Base-by-base conservation (phyloP, 2,888 invertebrate genomes). In the Hylaea fasciaria region DNA sequence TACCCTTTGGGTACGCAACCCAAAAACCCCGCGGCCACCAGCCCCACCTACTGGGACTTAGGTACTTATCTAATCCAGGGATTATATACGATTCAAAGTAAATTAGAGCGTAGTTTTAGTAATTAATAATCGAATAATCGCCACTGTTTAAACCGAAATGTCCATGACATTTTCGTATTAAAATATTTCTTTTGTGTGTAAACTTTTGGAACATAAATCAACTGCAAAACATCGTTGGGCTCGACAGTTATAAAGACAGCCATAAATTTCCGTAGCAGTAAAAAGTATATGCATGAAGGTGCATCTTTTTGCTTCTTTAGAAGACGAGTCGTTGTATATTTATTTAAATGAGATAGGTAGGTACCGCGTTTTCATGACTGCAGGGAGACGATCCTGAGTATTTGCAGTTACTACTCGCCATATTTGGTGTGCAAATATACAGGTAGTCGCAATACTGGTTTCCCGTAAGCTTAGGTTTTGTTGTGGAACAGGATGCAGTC, bases 121-220 rank as follows among this genome's bases (percentile, higher is more conserved):
- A n/a, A n/a, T n/a, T n/a, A 58, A 55, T 37, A 54, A 32, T 46
- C n/a, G 44, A 47, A 28, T 39, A 43, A 14, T 37, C 37, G 8
- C 49, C 17, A 32, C 28, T 63, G 56, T 52, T 37, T 45, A 13
- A 35, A 43, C 37, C n/a, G 11, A 62, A 52, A 58, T 40, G 41
- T 53, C 17, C 43, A 10, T n/a, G 47, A 52, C 47, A 47, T 58
- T 44, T 7, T 44, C 22, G 45, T 32, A 52, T 50, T 59, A 66
- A n/a, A 59, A 55, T 62, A 59, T 66, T 37, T 55, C 22, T 46
- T 53, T 51, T 54, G 59, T 50, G 58, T 65, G 69, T 64, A 32
- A 32, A 64, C 62, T 56, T 57, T 62, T 49, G 45, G 12, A 46
- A 57, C 51, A 70, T 74, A 74, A 76, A 73, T 73, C 71, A 68